A percentile compares a stretch with the other conserved stretches of the same genome.
These are phyloP conservation scores for Stegophylla sp. DNA, from an alignment of 2,888 invertebrate species.

Conservation along the genomic window DNA sequence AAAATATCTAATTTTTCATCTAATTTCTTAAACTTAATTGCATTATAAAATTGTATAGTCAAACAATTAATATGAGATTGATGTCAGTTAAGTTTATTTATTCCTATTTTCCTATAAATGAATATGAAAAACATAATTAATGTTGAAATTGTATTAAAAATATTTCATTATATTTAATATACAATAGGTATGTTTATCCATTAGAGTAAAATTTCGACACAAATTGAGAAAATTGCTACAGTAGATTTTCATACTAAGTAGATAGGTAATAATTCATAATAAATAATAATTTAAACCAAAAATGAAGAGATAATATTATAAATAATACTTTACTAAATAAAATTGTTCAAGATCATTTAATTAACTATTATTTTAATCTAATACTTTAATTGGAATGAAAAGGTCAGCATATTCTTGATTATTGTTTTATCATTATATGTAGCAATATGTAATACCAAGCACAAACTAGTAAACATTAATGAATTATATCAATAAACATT, in stretches of 20 bases:
- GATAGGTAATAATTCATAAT: neutral
- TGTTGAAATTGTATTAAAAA: too few species aligned
- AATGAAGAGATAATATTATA: constrained; percentile 13
- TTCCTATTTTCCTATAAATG: too few species aligned
- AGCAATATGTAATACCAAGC: neutral
- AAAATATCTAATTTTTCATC: too few species aligned
- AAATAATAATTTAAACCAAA: neutral
- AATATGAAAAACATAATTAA: too few species aligned
- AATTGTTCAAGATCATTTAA: constrained; percentile 24
- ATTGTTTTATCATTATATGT: constrained; percentile 11
- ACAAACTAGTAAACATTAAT: constrained; percentile 1
- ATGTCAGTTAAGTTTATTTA: too few species aligned
- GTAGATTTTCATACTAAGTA: neutral
- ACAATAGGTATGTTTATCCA: too few species aligned
- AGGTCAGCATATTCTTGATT: constrained; percentile 25
- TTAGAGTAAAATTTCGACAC: too few species aligned
- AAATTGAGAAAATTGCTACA: too few species aligned
- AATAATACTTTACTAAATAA: constrained; percentile 5
- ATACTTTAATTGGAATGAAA: constrained; percentile 26
- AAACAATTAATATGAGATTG: too few species aligned
- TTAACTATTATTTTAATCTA: constrained; percentile 27
- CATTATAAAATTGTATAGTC: too few species aligned
- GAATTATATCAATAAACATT: constrained; percentile 4
- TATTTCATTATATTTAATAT: too few species aligned
- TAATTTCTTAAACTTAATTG: too few species aligned